phyloP scores from a whole-genome alignment of 2,888 invertebrate genomes.

The Gymnocheta viridis region DNA sequence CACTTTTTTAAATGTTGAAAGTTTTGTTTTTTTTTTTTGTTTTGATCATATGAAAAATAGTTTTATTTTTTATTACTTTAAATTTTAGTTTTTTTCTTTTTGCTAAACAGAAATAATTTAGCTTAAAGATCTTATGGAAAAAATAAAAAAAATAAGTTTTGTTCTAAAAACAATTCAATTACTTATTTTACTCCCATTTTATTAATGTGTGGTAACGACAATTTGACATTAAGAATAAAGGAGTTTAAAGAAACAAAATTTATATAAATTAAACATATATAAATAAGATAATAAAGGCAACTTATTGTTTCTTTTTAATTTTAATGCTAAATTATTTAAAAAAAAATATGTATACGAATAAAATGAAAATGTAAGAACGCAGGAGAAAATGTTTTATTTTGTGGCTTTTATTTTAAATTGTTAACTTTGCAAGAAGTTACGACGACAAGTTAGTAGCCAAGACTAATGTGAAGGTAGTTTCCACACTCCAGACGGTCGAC shows the following conservation, averaged over 20 bases:
- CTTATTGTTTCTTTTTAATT: slow-evolving; percentile 32
- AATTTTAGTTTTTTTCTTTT: background rate
- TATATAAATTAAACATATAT: slow-evolving; percentile 3
- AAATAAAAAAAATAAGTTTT: slow-evolving; percentile 16
- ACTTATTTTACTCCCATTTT: background rate
- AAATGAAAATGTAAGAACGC: background rate
- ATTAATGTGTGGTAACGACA: background rate
- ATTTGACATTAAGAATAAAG: background rate
- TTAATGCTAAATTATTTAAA: slow-evolving; percentile 46
- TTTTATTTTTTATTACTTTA: background rate
- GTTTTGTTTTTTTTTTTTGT: background rate
- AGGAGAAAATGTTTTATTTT: background rate
- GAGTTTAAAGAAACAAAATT: slow-evolving; percentile 1
- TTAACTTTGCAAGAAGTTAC: background rate
- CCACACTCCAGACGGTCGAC: too few species aligned
- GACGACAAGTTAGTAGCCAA: too few species aligned
- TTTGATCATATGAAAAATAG: background rate
- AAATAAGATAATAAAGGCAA: slow-evolving; percentile 59
- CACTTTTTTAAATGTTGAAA: background rate
- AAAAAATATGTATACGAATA: background rate
- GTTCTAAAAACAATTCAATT: background rate
- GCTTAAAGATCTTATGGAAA: background rate
- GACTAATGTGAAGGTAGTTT: too few species aligned
- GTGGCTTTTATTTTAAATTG: background rate
- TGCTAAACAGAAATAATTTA: background rate